phyloP scores from a whole-genome alignment of 2,113 vertebrate species.

The Atractosteus spatula region DNA sequence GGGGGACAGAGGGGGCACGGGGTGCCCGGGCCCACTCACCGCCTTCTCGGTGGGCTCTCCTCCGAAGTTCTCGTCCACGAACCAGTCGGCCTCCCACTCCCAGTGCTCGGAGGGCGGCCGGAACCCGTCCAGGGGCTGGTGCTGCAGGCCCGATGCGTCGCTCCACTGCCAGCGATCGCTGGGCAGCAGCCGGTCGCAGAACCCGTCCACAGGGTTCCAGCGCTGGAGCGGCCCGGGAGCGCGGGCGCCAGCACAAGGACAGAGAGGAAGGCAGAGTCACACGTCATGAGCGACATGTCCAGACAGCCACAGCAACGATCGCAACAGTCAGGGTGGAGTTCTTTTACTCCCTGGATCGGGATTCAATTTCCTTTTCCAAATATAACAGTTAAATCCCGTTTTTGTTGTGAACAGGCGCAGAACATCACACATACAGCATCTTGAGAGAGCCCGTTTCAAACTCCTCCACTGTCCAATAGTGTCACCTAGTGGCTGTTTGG shows the following conservation, averaged over 20 bases:
- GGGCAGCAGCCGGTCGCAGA: conserved; percentile 87
- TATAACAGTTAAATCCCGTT: no score
- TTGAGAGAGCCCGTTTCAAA: no score
- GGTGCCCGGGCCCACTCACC: conserved; percentile 64
- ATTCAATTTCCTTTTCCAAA: no score
- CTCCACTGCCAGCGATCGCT: conserved; percentile 98
- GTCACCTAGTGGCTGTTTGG: background rate
- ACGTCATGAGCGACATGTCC: background rate
- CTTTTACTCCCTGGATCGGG: no score
- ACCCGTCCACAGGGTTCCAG: conserved; percentile 94
- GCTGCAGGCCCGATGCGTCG: conserved; percentile 84
- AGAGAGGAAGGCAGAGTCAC: background rate
- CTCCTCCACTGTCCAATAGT: background rate
- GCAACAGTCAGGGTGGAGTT: no score
- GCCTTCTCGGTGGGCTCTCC: conserved; percentile 93
- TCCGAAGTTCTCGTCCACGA: conserved; percentile 90
- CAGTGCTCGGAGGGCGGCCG: conserved; percentile 82
- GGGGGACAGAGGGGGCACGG: background rate
- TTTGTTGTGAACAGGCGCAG: no score
- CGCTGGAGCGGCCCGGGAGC: conserved; percentile 61
- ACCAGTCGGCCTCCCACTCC: conserved; percentile 97
- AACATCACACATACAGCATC: no score
- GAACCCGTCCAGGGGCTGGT: conserved; percentile 79
- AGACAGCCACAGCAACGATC: background rate
- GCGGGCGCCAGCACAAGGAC: background rate